Percentiles rank a stretch among this genome's conserved stretches.
Evolutionary conservation across 2,113 vertebrate species (phyloP).

Genomic region (Lonchura striata): DNA sequence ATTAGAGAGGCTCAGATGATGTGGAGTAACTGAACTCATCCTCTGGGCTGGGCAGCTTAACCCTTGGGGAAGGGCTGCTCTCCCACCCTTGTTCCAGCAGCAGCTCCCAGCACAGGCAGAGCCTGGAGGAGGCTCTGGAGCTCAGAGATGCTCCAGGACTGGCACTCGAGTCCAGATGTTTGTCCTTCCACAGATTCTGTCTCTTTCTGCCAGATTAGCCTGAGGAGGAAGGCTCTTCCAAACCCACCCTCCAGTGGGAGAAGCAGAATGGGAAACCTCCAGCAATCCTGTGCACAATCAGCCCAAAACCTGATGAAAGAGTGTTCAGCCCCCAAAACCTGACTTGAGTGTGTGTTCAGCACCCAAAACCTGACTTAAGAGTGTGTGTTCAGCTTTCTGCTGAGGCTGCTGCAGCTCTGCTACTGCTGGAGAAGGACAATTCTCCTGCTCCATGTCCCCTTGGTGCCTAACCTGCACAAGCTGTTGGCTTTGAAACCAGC

Average conservation of each 20-base stretch:
- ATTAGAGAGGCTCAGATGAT: constrained; percentile 44
- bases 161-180: not conserved
- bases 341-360: too few relatives aligned
- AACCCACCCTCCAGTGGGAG: not conserved
- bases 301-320: not conserved
- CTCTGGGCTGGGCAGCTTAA: not conserved
- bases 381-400: not conserved
- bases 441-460: not conserved
- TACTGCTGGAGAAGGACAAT: not conserved
- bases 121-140: not conserved
- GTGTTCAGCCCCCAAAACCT: not conserved
- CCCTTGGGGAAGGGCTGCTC: not conserved
- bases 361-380: not conserved
- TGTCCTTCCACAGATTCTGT: not conserved
- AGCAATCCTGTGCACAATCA: not conserved
- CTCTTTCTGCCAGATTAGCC: not conserved
- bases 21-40: constrained; percentile 25
- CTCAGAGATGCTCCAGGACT: not conserved
- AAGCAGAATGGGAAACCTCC: not conserved
- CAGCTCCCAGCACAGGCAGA: not conserved
- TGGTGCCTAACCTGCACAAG: not conserved
- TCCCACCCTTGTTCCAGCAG: not conserved
- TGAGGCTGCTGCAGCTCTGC: not conserved
- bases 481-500: not conserved
- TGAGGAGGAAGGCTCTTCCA: not conserved